Base-by-base conservation (phyloP, 2,797 vertebrate species). In the Pseudomugil tenellus region DNA sequence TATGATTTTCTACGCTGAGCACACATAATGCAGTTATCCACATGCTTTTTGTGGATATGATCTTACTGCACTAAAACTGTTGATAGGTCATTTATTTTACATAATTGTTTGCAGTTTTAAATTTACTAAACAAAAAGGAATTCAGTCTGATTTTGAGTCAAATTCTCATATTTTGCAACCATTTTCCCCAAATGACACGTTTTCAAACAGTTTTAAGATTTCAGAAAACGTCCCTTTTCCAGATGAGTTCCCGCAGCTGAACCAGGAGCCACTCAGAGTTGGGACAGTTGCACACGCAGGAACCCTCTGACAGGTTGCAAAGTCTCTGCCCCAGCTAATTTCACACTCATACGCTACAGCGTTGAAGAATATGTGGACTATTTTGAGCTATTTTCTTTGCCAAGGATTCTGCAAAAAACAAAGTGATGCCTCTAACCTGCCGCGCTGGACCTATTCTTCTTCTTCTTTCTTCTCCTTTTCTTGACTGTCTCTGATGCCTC, bases 401-500 rank as follows among this genome's bases (percentile, higher is more conserved):
- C 52, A 43, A 25, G 28, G 26, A 46, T 37, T 53, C 52, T 34
- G 43, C 32, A 13, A 1, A 29, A 4, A 8, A 8, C 16, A 74
- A 71, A 78, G 63, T 70, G 52, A 59, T 72, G 75, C 48, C 63
- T 72, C 88, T 82, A 89, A 96, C 96, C 96, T 87, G 91, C 55
- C 9, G 79, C 85, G 12, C 83, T 62, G 66, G 91, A 79, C 88
- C 92, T 96, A 62, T 80, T 93, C 94, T 94, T 96, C 91, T 95
- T 97, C 92, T 98, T 98, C 94, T 96, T 98, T 84, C 94, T 96
- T 80, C 95, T 96, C 88, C 92, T 97, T 46, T 95, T 98, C 92
- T 94, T 97, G 5, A 90, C 91, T 0, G 91, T 90, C 13, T 96
- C 95, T 16, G 85, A 71, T 1, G 90, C 76, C 29, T 93, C 88